phyloP scores from a whole-genome alignment of 2,888 invertebrate genomes.

The Sminthurinus aureus region DNA sequence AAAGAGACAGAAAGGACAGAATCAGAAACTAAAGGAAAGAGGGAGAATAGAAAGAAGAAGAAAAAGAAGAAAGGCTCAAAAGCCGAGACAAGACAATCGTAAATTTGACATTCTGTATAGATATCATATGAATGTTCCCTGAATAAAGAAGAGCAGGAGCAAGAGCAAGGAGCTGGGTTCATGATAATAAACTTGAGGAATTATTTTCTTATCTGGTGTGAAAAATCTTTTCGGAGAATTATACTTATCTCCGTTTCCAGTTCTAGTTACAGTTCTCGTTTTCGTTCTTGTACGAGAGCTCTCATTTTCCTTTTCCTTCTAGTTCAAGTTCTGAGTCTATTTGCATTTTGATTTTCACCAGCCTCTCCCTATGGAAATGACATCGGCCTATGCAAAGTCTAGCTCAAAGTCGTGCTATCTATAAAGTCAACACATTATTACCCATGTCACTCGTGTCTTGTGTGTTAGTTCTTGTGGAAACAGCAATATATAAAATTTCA shows the following conservation, averaged over 20 bases:
- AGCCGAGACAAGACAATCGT: neutral
- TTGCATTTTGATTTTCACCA: neutral
- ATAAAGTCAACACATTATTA: too few relatives aligned
- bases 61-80: neutral
- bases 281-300: too few relatives aligned
- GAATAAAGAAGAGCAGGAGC: too few relatives aligned
- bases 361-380: neutral
- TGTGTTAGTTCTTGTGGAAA: too few relatives aligned
- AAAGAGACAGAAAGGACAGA: too few relatives aligned
- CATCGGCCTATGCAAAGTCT: too few relatives aligned
- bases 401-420: too few relatives aligned
- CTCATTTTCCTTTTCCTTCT: neutral
- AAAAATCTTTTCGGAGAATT: too few relatives aligned
- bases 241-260: too few relatives aligned
- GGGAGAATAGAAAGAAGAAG: neutral
- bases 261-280: neutral
- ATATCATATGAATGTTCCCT: neutral
- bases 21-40: too few relatives aligned
- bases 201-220: neutral
- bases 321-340: neutral
- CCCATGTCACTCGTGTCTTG: too few relatives aligned
- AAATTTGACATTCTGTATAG: neutral
- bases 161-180: neutral
- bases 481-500: too few relatives aligned
- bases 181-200: neutral